Evolutionary conservation across 2,888 invertebrate genomes (phyloP).

Genomic region (Trissolcus brochymenae): DNA sequence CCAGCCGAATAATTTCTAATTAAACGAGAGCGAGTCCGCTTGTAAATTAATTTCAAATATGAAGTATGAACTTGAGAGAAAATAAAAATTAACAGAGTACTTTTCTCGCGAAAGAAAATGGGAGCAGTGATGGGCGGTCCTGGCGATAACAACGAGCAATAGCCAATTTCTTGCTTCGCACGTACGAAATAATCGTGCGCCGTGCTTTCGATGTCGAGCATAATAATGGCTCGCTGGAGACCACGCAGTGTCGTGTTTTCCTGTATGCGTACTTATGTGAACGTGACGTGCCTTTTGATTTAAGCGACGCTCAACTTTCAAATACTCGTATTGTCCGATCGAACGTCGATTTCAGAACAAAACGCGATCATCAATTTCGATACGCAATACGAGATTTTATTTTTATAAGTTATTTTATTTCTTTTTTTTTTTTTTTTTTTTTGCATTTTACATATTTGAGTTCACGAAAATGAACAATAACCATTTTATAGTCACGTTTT

Average conservation of each 20-base stretch:
- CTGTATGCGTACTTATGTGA: constrained; percentile 48
- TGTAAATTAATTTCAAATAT: neutral
- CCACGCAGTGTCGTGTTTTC: constrained; percentile 49
- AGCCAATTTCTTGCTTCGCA: constrained; percentile 53
- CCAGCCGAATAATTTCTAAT: neutral
- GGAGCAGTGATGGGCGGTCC: constrained; percentile 17
- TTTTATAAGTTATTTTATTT: neutral
- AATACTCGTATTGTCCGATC: neutral
- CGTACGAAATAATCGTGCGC: constrained; percentile 59
- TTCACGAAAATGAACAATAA: no score
- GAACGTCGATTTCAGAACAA: no score
- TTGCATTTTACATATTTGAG: no score
- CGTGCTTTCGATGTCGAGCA: constrained; percentile 56
- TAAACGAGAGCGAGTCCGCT: neutral
- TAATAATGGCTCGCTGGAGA: constrained; percentile 58
- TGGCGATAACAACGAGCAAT: constrained; percentile 45
- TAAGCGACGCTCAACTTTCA: constrained; percentile 38
- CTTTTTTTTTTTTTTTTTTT: neutral
- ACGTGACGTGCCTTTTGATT: constrained; percentile 44
- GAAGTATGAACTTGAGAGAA: neutral
- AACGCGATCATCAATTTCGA: neutral
- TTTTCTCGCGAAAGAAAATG: constrained; percentile 15
- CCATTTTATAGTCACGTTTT: no score
- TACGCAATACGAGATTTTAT: neutral
- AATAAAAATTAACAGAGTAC: constrained; percentile 26